Evolutionary conservation across 2,888 invertebrate species (phyloP), one percentile per base, ranked within the genome.

Genomic region (Bugula neritina): DNA sequence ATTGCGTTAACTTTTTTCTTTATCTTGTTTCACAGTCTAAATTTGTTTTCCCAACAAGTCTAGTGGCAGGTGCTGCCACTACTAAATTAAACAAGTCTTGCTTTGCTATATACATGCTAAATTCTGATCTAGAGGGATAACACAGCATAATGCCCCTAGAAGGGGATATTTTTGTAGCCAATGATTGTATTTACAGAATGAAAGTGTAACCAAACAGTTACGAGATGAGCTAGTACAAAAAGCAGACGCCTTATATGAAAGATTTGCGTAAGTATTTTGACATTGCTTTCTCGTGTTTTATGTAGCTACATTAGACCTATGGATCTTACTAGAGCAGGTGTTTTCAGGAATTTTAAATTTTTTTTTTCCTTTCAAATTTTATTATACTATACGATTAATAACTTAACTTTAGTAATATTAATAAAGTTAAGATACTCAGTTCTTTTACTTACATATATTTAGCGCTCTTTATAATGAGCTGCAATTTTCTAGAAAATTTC

Each of bases 221-320:
- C 21, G 63, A 63, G 63, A 63, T 63, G 63, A 63, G 5, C 31
- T 63, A 17, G 31, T 63, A 31, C 5, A 25, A 27, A 63, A n/a
- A 29, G 63, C 63, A 25, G 63, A 63, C 31, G 5, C 10, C 5
- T 3, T 63, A 13, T 34, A 63, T 63, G 63, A 63, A 13, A 63
- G 63, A 63, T 63, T 63, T 31, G 27, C 63, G 63, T 63, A 63
- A 63, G 63, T 63, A 43, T 17, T 10, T 5, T 43, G 43, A 10
- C 5, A 10, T 10, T 43, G 17, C 10, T 10, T 43, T 43, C 43
- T 43, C 5, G 17, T 10, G 17, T 43, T 43, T 43, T 10, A 43
- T 43, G 5, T 43, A 43, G 17, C n/a, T 5, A 43, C 17, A 43
- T 43, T 43, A 10, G 43, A 43, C 17, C 17, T 10, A 17, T 43